Percentiles rank a stretch among this genome's conserved stretches.
Evolutionary conservation across 92 coral and sea anemone species (phyloP).

Genomic region (Virgularia gustaviana): DNA sequence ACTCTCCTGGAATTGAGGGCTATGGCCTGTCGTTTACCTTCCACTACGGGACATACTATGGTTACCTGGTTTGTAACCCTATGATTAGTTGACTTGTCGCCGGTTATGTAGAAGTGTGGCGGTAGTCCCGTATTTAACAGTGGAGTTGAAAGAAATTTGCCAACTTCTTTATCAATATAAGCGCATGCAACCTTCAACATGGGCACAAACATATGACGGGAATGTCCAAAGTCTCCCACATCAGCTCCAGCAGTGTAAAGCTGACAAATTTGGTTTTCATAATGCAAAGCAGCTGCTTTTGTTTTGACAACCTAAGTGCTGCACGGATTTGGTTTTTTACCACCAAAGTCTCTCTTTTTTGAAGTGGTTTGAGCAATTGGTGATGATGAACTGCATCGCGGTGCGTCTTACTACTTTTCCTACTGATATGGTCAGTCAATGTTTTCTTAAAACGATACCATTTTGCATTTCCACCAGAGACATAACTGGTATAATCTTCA

Average conservation of each 20-base stretch:
- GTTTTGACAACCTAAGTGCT: constrained; percentile 37
- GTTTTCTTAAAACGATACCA: constrained; percentile 16
- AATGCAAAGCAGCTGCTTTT: constrained; percentile 47
- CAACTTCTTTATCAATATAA: constrained; percentile 10
- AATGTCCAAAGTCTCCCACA: constrained; percentile 34
- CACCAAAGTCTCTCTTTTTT: background rate
- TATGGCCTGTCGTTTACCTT: constrained; percentile 17
- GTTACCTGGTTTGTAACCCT: constrained; percentile 22
- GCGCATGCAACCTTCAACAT: constrained; percentile 29
- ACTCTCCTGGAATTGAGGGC: constrained; percentile 3
- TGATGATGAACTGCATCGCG: constrained; percentile 27
- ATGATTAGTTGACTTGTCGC: constrained; percentile 27
- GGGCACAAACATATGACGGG: constrained; percentile 21
- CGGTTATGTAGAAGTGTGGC: constrained; percentile 26
- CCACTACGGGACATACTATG: constrained; percentile 24
- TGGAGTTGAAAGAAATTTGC: constrained; percentile 1
- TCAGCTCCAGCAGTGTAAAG: constrained; percentile 18
- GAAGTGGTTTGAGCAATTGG: constrained; percentile 18
- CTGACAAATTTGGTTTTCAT: constrained; percentile 7
- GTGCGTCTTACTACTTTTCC: constrained; percentile 11
- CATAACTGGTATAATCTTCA: background rate
- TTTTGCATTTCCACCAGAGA: background rate
- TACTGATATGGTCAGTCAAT: background rate
- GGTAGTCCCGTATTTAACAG: constrained; percentile 17
- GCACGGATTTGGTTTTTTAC: constrained; percentile 11